Conservation (phyloP, 2,888 invertebrate genomes). For the Hyppa rectilinea region DNA sequence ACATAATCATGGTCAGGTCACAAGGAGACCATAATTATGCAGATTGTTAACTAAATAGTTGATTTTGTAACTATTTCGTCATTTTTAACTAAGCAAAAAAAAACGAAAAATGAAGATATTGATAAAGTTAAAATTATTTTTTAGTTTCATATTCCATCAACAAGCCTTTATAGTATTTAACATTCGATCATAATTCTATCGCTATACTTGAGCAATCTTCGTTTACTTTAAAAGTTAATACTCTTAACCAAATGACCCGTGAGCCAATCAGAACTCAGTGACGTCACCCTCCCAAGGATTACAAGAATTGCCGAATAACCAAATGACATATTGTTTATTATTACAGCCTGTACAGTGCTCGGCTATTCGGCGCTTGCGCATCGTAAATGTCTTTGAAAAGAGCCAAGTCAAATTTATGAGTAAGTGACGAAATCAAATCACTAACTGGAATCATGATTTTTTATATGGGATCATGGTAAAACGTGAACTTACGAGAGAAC, state of each 20-base stretch:
- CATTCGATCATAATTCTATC: not conserved
- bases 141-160: not conserved
- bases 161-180: not conserved
- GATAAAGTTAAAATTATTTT: no score
- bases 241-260: slow-evolving; percentile 9
- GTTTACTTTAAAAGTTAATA: slow-evolving; percentile 5
- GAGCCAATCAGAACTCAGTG: slow-evolving; percentile 41
- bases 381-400: slow-evolving; percentile 42
- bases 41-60: not conserved
- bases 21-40: not conserved
- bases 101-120: no score
- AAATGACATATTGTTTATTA: slow-evolving; percentile 64
- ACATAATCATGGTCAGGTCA: not conserved
- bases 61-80: not conserved
- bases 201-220: slow-evolving; percentile 14
- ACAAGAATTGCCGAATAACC: slow-evolving; percentile 48
- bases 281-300: slow-evolving; percentile 59
- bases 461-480: no score
- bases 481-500: no score
- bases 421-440: slow-evolving; percentile 27
- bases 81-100: no score
- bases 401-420: slow-evolving; percentile 25
- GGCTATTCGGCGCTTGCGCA: slow-evolving; percentile 23
- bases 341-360: slow-evolving; percentile 43
- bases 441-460: not conserved